Base-by-base conservation (phyloP, 2,888 invertebrate species). In the Tenthredo distinguenda region DNA sequence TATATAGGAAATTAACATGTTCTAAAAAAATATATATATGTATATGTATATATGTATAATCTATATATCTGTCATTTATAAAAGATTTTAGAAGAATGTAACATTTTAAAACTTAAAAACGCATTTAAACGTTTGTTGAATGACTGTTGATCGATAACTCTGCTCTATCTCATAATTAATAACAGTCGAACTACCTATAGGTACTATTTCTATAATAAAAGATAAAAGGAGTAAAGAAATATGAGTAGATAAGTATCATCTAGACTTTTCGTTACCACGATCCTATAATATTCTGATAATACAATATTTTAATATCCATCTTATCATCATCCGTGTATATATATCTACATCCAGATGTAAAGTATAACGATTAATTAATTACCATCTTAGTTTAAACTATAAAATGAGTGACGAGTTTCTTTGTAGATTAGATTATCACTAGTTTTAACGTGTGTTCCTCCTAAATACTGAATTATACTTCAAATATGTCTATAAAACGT, bases 401-500 rank as follows among this genome's bases (percentile, higher is more conserved):
- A 62, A 81, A 81, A 26, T n/a, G 55, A 77, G 50, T 77, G 77
- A 77, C 77, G 58, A 81, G 58, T 40, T 81, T 58, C 58, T 26
- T 77, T 15, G 26, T 40, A 37, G 37, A 79, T 58, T 58, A 37
- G 12, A 58, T 58, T 37, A 79, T 79, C n/a, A 37, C 55, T 34
- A n/a, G 58, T 58, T 58, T 26, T 31, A 34, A 79, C 58, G 47
- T 47, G 55, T 58, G 31, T 37, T 58, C 9, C 6, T 58, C 55
- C 34, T 55, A 79, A 79, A 37, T 58, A 58, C n/a, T 21, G 31
- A 79, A 76, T n/a, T 76, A 43, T 76, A 43, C 12, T 43, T 47
- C 47, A 76, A 47, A 76, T 76, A 76, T 74, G 21, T 37, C 21
- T 21, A 37, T 21, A 18, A n/a, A 43, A 55, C n/a, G 10, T 55